Base-by-base conservation (phyloP, 2,113 vertebrate genomes). In the Rhea pennata region DNA sequence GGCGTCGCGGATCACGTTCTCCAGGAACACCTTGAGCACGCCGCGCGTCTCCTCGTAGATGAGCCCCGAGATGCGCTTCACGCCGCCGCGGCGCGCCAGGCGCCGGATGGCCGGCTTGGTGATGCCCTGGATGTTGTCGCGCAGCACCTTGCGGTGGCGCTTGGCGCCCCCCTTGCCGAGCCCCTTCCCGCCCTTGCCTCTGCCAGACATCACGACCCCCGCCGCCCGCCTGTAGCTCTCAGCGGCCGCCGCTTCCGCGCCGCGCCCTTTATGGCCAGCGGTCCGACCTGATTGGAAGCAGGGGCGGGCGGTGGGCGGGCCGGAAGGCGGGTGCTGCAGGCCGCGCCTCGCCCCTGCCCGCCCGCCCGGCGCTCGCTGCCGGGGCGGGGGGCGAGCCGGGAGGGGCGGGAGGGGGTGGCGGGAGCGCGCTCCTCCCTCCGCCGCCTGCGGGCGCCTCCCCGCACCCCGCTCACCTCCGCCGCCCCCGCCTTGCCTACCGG, bases 41-140 rank as follows among this genome's bases (percentile, higher is more conserved):
- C 98, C 98, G 9, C 98, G 98, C 3, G 98, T 98, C 90, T 98
- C 98, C 65, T 98, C 98, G 20, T 98, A 98, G 74, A 98, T 98
- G 0, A 98, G 95, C 2, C 98, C 98, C 2, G 98, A 98, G 39
- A 98, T 98, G 58, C 98, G 98, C 91, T 98, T 98, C 2, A 97
- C 96, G 5, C 97, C 96, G 48, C 97, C 97, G 2, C 97, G 97
- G 8, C 96, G 83, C 12, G 97, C 97, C 84, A 97, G 53, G 7
- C 96, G 97, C 1, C 97, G 94, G 21, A 98, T 97, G 12, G 96
- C 97, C 0, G 98, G 98, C 24, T 98, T 98, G 5, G 98, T 98
- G 23, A 98, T 98, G 6, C 98, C 98, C 65, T 98, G 98, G 74
- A 98, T 98, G 17, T 98, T 98, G 12, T 98, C 98, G 1, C 98